phyloP scores from a whole-genome alignment of 2,888 invertebrate species.

The Alviniconcha strummeri region DNA sequence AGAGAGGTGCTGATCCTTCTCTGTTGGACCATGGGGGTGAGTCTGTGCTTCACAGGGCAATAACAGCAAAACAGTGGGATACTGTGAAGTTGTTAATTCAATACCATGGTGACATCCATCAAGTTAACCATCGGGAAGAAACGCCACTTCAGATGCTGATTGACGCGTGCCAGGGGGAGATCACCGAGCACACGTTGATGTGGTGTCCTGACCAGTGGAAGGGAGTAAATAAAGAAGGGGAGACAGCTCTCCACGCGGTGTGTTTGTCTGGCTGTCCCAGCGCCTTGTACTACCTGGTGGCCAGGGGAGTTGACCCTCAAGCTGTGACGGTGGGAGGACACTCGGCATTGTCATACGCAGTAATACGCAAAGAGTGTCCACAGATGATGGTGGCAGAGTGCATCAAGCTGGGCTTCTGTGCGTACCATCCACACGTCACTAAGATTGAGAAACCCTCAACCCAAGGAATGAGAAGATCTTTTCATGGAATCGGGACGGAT shows the following conservation, averaged over 20 bases:
- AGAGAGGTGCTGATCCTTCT: not conserved
- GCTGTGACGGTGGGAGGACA: not conserved
- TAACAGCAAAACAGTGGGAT: not conserved
- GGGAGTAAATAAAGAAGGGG: not conserved
- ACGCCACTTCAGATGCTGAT: constrained; percentile 2
- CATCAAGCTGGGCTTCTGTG: not conserved
- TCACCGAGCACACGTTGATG: not conserved
- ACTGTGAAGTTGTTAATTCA: not conserved
- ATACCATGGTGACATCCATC: not conserved
- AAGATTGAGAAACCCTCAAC: not conserved
- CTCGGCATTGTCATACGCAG: constrained; percentile 9
- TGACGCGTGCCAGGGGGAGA: not conserved
- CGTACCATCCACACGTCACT: not conserved
- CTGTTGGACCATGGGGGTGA: not conserved
- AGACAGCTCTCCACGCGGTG: not conserved
- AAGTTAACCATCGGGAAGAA: no score
- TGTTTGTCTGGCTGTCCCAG: not conserved
- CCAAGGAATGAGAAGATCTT: no score
- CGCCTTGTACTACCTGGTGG: not conserved
- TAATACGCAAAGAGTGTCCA: not conserved
- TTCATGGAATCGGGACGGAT: no score
- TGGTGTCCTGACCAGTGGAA: no score
- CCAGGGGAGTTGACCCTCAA: not conserved
- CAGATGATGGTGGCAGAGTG: not conserved
- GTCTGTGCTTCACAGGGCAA: not conserved